Evolutionary conservation across 2,113 vertebrate species (phyloP).

Genomic region (Phodopus roborovskii): DNA sequence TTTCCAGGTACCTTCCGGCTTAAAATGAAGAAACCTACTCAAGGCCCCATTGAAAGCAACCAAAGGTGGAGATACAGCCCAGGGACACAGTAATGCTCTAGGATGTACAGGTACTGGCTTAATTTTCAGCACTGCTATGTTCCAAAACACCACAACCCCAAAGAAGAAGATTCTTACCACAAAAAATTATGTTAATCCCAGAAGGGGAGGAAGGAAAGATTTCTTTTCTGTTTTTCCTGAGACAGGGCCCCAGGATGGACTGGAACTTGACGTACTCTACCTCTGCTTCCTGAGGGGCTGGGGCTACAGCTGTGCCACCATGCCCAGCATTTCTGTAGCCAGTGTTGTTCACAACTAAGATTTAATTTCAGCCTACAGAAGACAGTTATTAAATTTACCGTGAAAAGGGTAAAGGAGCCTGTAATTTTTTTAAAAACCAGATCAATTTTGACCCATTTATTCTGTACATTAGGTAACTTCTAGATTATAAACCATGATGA

Average conservation of each 20-base stretch:
- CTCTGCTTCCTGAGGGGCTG: not conserved
- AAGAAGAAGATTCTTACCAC: not conserved
- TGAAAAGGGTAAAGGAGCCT: not conserved
- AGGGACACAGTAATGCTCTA: no score
- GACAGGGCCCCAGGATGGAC: not conserved
- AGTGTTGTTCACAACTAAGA: slow-evolving; percentile 37
- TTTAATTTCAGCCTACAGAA: slow-evolving; percentile 33
- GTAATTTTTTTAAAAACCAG: slow-evolving; percentile 21
- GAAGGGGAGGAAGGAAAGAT: slow-evolving; percentile 3
- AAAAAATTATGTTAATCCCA: not conserved
- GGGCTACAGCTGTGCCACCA: not conserved
- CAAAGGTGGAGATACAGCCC: not conserved
- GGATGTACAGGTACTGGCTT: not conserved
- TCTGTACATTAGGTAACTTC: not conserved
- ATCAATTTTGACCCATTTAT: not conserved
- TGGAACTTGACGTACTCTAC: no score
- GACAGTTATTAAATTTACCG: not conserved
- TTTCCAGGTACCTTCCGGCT: not conserved
- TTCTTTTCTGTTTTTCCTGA: not conserved
- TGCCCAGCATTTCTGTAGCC: not conserved
- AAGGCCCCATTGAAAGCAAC: not conserved
- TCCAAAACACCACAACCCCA: not conserved
- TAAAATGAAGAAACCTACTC: slow-evolving; percentile 10
- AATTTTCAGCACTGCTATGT: not conserved
- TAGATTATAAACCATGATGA: not conserved